Evolutionary conservation across 2,113 vertebrate genomes (phyloP).

Genomic region (Meriones unguiculatus): DNA sequence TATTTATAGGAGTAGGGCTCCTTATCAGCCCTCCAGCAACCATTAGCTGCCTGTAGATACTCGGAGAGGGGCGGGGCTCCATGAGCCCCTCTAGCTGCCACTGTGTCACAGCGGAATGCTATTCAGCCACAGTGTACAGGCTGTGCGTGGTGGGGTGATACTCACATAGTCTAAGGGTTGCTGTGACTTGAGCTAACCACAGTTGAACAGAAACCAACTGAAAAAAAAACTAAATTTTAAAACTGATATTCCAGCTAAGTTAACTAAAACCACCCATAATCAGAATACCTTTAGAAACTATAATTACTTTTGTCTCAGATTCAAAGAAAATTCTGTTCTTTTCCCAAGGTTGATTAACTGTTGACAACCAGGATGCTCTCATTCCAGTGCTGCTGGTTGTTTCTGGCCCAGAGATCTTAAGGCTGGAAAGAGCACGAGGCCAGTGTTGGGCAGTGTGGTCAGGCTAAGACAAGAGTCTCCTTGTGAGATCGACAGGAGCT

Average conservation of each 20-base stretch:
- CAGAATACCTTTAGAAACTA: slow-evolving; percentile 27
- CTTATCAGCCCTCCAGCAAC: neutral
- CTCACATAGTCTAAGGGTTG: neutral
- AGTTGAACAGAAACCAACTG: slow-evolving; percentile 2
- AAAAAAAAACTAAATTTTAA: slow-evolving; percentile 9
- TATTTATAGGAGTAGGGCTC: neutral
- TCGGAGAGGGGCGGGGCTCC: neutral
- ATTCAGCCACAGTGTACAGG: neutral
- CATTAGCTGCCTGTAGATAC: neutral
- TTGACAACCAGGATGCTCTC: rapidly evolving
- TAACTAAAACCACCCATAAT: neutral
- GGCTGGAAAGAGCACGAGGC: neutral
- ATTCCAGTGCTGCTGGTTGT: neutral
- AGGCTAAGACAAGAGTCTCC: neutral
- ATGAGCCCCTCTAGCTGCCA: neutral
- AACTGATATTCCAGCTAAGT: slow-evolving; percentile 40
- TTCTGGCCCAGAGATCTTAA: neutral
- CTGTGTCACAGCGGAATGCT: neutral
- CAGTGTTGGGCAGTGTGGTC: neutral
- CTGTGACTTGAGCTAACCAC: neutral
- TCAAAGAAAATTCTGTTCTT: neutral
- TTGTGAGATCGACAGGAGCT: neutral
- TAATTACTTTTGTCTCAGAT: slow-evolving; percentile 32
- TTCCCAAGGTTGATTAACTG: neutral
- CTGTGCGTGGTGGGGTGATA: neutral